Evolutionary conservation across 2,888 invertebrate species (phyloP).

Genomic region (Hemaris fuciformis): DNA sequence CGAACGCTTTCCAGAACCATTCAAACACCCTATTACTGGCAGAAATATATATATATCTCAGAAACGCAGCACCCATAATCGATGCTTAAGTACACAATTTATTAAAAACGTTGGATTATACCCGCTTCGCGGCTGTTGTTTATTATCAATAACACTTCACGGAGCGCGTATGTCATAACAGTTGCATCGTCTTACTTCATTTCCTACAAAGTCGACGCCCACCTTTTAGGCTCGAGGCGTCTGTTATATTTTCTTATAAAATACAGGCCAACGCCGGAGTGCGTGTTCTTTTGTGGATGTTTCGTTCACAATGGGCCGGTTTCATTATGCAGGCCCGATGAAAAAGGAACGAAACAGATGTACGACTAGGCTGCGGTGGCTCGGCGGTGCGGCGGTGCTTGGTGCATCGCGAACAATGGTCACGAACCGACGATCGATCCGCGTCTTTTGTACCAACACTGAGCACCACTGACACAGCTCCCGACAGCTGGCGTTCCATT

Average conservation of each 20-base stretch:
- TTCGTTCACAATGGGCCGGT: conserved; percentile 73
- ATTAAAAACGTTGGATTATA: conserved; percentile 27
- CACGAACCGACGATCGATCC: conserved; percentile 73
- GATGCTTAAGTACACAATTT: neutral
- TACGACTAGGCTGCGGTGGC: conserved; percentile 37
- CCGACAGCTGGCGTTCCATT: conserved; percentile 49
- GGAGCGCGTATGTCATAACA: conserved; percentile 71
- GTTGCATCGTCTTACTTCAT: conserved; percentile 75
- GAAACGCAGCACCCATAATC: neutral
- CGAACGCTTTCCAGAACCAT: too few relatives aligned
- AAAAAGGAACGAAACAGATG: conserved; percentile 80
- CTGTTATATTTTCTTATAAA: conserved; percentile 75
- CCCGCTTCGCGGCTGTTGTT: conserved; percentile 47
- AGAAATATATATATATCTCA: too few relatives aligned
- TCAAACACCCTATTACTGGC: too few relatives aligned
- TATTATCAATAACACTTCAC: conserved; percentile 70
- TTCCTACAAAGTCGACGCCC: conserved; percentile 73
- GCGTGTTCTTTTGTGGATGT: conserved; percentile 77
- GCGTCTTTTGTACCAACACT: conserved; percentile 63
- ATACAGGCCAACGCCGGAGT: conserved; percentile 50
- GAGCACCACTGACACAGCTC: conserved; percentile 44
- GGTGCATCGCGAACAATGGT: conserved; percentile 61
- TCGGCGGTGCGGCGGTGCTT: conserved; percentile 65
- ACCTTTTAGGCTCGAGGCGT: conserved; percentile 65
- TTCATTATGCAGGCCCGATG: conserved; percentile 73